Evolutionary conservation across 2,888 invertebrate genomes (phyloP), one percentile per base, ranked within the genome.

Genomic region (Serripes groenlandicus): DNA sequence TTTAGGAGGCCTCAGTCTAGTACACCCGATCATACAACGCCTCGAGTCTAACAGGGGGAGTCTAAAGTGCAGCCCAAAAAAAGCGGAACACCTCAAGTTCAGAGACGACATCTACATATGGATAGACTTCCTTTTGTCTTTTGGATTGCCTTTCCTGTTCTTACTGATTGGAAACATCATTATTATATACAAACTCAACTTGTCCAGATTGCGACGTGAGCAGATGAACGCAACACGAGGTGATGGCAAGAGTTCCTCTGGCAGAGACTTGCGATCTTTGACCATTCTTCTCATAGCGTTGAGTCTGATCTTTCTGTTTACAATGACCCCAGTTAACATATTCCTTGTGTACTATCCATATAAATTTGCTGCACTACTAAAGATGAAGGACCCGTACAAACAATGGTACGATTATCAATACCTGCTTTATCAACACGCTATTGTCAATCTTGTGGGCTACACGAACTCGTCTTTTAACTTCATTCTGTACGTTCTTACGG

Each of bases 401-500:
- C 71, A 66, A 23, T 83, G 78, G 77, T 42, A 77, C 32, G 75
- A 42, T n/a, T 77, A 66, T 32, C 80, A 83, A 23, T 77, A 76
- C 32, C 42, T 82, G 11, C 21, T 74, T 28, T 82, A 74, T n/a
- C 62, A 77, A 18, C 75, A 78, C 52, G 69, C 78, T 15, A 32
- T 85, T 34, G 78, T 85, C 26, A 81, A 76, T 37, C 49, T 85
- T 11, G 58, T 85, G 26, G 75, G 81, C 15, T 85, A 85, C 73
- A 75, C 75, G 37, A 85, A 85, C 37, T 78, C 81, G 5, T 52
- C 78, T 0, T 73, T 81, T 30, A 85, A 85, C 72, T 85, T 85
- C 28, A 72, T 81, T n/a, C 26, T 85, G 37, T 85, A 85, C 35
- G 81, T 85, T 0, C 76, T 85, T 42, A 85, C 81, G 37, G 84